Evolutionary conservation across 2,113 vertebrate genomes (phyloP), one percentile per base, ranked within the genome.

Genomic region (Aramus guarauna): DNA sequence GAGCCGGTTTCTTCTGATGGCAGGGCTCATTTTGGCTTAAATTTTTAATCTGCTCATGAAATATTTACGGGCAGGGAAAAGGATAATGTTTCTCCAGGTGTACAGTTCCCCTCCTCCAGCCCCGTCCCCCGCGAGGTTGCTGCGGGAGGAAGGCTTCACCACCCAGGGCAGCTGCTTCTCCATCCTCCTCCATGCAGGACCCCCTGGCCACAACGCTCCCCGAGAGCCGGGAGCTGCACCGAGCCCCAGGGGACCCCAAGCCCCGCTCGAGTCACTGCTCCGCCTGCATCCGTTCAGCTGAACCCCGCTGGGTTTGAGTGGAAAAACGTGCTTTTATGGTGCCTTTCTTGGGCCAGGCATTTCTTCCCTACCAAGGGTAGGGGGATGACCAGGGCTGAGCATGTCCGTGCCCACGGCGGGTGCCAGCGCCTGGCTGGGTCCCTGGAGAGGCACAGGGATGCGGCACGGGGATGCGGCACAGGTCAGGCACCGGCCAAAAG

Each of bases 1-100:
- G 29, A 88, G 94, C 58, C 1, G 53, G 50, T 64, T 71, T 84
- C 96, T 71, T 79, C 93, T 95, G 67, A 94, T 86, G 97, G 97
- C 94, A 75, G 81, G 62, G 89, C 88, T 93, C 92, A n/a, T 96
- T 88, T 85, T 47, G 78, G 90, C 91, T 97, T 98, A 94, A 97
- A 98, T 98, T 96, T 98, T 98, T 98, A 98, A 98, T 98, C 96
- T n/a, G 45, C 96, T 97, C 41, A 3, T 98, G 93, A 97, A 98
- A 98, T 97, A 98, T 98, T 98, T 96, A 98, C 3, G 8, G 94
- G 36, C 75, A 32, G 9, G 91, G 74, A 85, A 93, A 82, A 71
- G 89, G 97, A 97, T 98, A 83, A 73, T 37, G 15, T 98, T 98
- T 98, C 98, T 94, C 56, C 24, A 96, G 96, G 97, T 91, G 81